A percentile compares a stretch with the other conserved stretches of the same genome.
phyloP scores from a whole-genome alignment of 92 coral and sea anemone species.

The Pocillopora meandrina region DNA sequence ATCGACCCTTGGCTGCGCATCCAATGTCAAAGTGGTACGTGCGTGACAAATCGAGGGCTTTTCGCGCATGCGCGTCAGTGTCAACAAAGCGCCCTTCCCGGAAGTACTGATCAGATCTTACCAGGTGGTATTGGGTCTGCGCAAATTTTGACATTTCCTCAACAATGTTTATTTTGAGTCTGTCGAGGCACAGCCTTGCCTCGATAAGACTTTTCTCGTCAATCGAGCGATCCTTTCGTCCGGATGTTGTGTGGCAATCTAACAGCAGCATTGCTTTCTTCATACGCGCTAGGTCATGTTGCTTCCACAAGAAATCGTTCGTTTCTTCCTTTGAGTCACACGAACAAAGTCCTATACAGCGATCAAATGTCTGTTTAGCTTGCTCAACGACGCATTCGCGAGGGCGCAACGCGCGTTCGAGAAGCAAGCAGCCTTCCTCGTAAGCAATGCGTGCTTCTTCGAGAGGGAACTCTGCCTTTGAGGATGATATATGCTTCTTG shows the following conservation, averaged over 20 bases:
- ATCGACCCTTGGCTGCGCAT: not conserved
- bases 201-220: constrained; percentile 47
- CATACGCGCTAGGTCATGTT: constrained; percentile 51
- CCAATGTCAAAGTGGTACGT: constrained; percentile 35
- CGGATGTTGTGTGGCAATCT: constrained; percentile 30
- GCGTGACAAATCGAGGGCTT: constrained; percentile 54
- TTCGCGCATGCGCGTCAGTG: constrained; percentile 39
- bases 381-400: not conserved
- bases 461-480: constrained; percentile 1
- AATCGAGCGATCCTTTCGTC: not conserved
- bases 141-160: constrained; percentile 37
- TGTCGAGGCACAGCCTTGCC: constrained; percentile 54
- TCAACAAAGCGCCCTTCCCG: constrained; percentile 21
- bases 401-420: constrained; percentile 23
- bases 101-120: constrained; percentile 59
- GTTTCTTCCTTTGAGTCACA: constrained; percentile 14
- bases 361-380: constrained; percentile 47
- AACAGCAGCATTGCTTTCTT: constrained; percentile 59
- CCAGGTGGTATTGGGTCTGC: constrained; percentile 39
- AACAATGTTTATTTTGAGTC: constrained; percentile 4
- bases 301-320: constrained; percentile 23
- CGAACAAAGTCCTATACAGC: constrained; percentile 48
- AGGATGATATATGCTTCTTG: constrained; percentile 23
- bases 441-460: constrained; percentile 53
- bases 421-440: constrained; percentile 60